These are phyloP conservation scores for Oegoconia quadripuncta DNA, from an alignment of 2,888 invertebrate species.

Conservation along the genomic window DNA sequence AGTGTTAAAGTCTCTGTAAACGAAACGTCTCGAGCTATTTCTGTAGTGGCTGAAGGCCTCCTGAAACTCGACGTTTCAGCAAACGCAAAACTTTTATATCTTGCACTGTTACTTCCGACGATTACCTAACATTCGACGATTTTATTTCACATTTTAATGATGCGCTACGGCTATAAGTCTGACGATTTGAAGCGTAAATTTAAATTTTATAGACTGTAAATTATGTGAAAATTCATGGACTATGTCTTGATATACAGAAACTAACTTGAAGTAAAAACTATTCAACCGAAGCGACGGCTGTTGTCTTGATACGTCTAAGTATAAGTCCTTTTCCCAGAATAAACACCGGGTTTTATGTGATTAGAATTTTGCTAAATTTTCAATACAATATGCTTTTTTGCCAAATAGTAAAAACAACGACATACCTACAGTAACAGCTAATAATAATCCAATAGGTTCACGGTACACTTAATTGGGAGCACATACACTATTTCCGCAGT, in stretches of 20 bases:
- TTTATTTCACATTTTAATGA: conserved; percentile 19
- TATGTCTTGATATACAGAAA: no score
- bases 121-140: conserved; percentile 49
- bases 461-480: conserved; percentile 49
- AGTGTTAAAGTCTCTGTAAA: conserved; percentile 70
- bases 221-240: not conserved
- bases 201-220: not conserved
- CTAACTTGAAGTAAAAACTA: no score
- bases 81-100: conserved; percentile 52
- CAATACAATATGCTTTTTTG: not conserved
- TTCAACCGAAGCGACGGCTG: no score
- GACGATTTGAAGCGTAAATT: conserved; percentile 10
- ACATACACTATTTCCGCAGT: conserved; percentile 49
- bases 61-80: conserved; percentile 43
- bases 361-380: no score
- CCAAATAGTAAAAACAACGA: conserved; percentile 21
- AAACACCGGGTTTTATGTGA: no score
- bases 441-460: conserved; percentile 56
- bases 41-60: conserved; percentile 67
- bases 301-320: no score
- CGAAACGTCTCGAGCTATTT: conserved; percentile 73
- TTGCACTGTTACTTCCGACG: conserved; percentile 50
- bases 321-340: no score
- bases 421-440: conserved; percentile 36
- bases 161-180: conserved; percentile 19